These are phyloP conservation scores for Saturnia pavonia DNA, from an alignment of 2,888 invertebrate species.

Conservation along the genomic window DNA sequence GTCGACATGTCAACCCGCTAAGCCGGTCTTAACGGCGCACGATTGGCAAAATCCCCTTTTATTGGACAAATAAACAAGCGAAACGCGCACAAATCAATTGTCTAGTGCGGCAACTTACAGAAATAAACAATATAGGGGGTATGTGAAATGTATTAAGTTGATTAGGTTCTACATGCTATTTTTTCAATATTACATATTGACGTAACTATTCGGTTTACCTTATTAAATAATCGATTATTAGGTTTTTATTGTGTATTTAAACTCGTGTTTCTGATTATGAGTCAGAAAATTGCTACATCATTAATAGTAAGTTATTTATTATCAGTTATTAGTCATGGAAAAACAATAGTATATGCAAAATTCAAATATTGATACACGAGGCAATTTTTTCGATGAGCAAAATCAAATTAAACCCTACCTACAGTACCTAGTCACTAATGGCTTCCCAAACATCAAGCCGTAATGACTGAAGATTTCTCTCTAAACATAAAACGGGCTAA, in stretches of 20 bases:
- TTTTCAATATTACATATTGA: neutral
- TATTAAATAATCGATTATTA: no score
- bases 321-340: no score
- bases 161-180: neutral
- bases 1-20: slow-evolving; percentile 24
- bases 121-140: slow-evolving; percentile 24
- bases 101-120: slow-evolving; percentile 48
- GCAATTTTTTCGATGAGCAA: slow-evolving; percentile 26
- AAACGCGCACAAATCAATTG: slow-evolving; percentile 66
- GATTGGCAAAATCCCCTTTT: slow-evolving; percentile 61
- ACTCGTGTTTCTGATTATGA: no score
- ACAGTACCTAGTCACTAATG: neutral
- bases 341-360: no score
- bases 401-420: slow-evolving; percentile 11
- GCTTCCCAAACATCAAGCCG: slow-evolving; percentile 21
- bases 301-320: no score
- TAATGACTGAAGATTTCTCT: slow-evolving; percentile 24
- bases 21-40: slow-evolving; percentile 36
- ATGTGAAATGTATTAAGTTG: neutral
- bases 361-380: no score
- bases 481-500: slow-evolving; percentile 54
- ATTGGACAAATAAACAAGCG: slow-evolving; percentile 62
- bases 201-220: no score
- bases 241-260: no score
- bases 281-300: no score